phyloP scores from a whole-genome alignment of 2,797 vertebrate genomes.

The Eulemur coronatus region DNA sequence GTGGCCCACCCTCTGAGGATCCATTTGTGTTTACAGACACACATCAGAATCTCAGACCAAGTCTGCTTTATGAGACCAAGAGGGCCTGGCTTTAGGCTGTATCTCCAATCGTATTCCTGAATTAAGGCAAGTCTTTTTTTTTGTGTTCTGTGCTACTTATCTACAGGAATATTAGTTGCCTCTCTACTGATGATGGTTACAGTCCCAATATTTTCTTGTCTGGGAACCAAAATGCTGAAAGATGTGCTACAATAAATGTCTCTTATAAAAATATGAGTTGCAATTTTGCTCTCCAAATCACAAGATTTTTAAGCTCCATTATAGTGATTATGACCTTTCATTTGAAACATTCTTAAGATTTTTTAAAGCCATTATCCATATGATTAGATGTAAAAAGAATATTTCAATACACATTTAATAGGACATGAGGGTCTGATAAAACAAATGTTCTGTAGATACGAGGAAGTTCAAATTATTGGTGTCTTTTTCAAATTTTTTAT shows the following conservation, averaged over 20 bases:
- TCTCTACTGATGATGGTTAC: constrained; percentile 33
- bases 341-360: constrained; percentile 74
- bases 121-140: constrained; percentile 15
- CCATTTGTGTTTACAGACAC: neutral
- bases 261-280: constrained; percentile 58
- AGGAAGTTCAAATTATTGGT: constrained; percentile 81
- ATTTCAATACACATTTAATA: constrained; percentile 79
- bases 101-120: neutral
- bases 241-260: constrained; percentile 46
- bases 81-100: neutral
- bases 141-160: neutral
- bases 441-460: constrained; percentile 79
- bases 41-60: neutral
- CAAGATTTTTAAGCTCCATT: constrained; percentile 75
- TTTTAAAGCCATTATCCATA: constrained; percentile 70
- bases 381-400: constrained; percentile 73
- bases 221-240: constrained; percentile 48
- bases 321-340: constrained; percentile 79
- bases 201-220: constrained; percentile 66
- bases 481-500: constrained; percentile 76
- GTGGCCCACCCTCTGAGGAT: neutral
- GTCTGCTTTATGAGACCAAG: neutral
- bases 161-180: neutral
- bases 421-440: constrained; percentile 80
- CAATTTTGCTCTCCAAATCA: constrained; percentile 67